Percentiles rank a stretch among this genome's conserved stretches.
Evolutionary conservation across 2,797 vertebrate genomes (phyloP).

Genomic region (Falco naumanni): DNA sequence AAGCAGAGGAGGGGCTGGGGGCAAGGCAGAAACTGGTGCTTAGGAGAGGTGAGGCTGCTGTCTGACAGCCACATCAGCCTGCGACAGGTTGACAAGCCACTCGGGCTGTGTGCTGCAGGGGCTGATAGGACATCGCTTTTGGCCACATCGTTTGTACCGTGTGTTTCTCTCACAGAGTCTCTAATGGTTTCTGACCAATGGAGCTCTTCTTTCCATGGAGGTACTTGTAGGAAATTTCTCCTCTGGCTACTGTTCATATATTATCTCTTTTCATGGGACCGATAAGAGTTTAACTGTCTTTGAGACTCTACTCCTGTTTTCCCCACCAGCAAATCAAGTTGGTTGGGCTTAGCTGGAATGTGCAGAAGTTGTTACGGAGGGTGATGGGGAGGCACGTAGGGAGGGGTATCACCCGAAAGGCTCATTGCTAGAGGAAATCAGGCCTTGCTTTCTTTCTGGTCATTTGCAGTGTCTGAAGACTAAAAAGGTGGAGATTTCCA

Average conservation of each 20-base stretch:
- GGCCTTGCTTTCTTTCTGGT: background rate
- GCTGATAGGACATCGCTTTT: background rate
- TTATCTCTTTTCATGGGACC: background rate
- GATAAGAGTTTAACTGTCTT: background rate
- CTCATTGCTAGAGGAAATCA: background rate
- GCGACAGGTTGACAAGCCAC: background rate
- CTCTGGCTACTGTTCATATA: background rate
- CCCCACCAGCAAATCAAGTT: background rate
- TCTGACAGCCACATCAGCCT: background rate
- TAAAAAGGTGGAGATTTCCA: background rate
- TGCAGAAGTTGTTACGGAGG: background rate
- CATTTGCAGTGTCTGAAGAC: background rate
- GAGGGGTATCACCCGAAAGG: background rate
- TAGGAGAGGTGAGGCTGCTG: background rate
- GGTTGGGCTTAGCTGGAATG: background rate
- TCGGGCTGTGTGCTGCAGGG: background rate
- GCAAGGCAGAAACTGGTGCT: background rate
- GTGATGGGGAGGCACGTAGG: rapidly evolving
- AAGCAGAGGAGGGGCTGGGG: background rate
- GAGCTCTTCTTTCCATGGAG: background rate
- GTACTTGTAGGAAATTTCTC: background rate
- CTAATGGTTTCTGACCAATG: background rate
- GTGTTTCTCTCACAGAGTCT: background rate
- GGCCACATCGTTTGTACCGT: no score
- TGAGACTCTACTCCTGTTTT: background rate